These are phyloP conservation scores for Diabrotica balteata DNA, from an alignment of 2,888 invertebrate genomes.

Conservation along the genomic window DNA sequence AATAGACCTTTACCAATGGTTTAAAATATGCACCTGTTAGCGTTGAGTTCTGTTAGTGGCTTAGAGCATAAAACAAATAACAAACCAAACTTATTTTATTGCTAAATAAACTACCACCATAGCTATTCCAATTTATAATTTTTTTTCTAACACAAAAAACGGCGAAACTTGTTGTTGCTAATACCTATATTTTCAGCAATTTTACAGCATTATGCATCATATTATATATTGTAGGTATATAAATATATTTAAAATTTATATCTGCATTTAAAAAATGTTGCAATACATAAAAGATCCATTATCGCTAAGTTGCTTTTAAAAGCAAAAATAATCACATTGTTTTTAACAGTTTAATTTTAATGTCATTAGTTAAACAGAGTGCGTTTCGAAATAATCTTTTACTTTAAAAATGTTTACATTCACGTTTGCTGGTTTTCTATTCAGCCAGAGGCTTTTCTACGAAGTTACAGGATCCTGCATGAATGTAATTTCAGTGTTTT, in stretches of 20 bases:
- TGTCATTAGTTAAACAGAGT: background rate
- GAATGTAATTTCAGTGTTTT: too few species aligned
- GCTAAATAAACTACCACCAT: too few species aligned
- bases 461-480: constrained; percentile 3
- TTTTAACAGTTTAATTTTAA: background rate
- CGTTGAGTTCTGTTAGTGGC: too few species aligned
- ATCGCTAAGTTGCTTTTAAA: background rate
- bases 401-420: background rate
- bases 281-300: background rate
- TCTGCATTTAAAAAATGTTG: too few species aligned
- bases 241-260: too few species aligned
- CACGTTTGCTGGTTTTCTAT: background rate
- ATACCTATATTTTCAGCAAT: background rate
- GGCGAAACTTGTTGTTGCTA: background rate
- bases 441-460: background rate
- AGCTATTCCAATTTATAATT: background rate
- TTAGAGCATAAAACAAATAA: too few species aligned
- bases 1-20: too few species aligned
- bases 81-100: too few species aligned
- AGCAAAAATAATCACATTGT: background rate
- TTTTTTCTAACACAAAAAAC: too few species aligned
- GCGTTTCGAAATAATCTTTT: background rate
- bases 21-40: too few species aligned
- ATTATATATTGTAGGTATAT: too few species aligned
- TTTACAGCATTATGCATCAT: too few species aligned